phyloP scores from a whole-genome alignment of 1,140 invertebrate genomes.

The Bombus sibiricus region DNA sequence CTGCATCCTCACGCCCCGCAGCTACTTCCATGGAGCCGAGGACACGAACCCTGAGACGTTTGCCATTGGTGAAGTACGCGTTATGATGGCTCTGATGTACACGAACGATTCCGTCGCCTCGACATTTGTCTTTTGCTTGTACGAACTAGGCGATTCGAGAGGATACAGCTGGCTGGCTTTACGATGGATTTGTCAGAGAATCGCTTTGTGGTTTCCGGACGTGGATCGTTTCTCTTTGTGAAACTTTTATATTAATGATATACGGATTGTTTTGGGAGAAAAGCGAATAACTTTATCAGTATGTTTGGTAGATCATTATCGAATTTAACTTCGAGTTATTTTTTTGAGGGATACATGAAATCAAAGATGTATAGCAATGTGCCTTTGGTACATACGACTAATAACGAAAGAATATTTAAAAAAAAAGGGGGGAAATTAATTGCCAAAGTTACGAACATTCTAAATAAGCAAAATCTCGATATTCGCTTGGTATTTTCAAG shows the following conservation, averaged over 20 bases:
- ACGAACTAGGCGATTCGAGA: background rate
- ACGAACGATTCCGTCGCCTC: slow-evolving; percentile 22
- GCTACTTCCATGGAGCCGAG: slow-evolving; percentile 50
- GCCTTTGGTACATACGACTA: no score
- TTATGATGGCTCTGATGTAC: slow-evolving; percentile 56
- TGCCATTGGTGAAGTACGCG: slow-evolving; percentile 40
- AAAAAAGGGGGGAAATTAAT: background rate
- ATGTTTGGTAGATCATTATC: no score
- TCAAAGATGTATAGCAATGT: no score
- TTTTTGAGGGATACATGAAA: no score
- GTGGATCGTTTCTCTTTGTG: no score
- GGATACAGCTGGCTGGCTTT: background rate
- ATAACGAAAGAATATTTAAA: background rate
- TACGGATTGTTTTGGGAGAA: no score
- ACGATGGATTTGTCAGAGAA: no score
- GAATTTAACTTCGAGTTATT: no score
- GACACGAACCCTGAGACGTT: slow-evolving; percentile 45
- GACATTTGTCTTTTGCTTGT: slow-evolving; percentile 22
- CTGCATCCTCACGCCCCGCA: slow-evolving; percentile 70
- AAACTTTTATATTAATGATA: no score
- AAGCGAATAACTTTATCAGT: no score
- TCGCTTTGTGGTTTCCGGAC: no score
- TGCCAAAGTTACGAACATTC: background rate
- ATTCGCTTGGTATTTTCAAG: background rate
- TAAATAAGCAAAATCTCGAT: background rate